Percentiles rank a stretch among this genome's conserved stretches.
These are phyloP conservation scores for Pseudomyrmex concolor DNA, from an alignment of 1,140 invertebrate species.

Conservation along the genomic window DNA sequence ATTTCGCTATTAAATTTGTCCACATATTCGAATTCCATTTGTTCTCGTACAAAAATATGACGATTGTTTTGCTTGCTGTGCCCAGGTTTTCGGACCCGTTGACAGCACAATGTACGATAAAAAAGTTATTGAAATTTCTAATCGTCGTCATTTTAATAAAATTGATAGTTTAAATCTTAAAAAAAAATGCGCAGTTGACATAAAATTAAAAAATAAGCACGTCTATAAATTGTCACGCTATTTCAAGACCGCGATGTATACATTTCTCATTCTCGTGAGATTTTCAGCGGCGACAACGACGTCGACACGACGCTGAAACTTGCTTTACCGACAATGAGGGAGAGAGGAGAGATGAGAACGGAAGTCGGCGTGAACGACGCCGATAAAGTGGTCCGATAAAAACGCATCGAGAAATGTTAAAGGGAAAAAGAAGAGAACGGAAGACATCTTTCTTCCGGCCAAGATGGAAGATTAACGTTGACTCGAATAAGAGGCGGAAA, in stretches of 20 bases:
- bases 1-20: conserved; percentile 41
- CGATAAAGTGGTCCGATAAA: conserved; percentile 65
- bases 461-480: conserved; percentile 67
- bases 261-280: conserved; percentile 1
- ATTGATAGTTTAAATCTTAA: conserved; percentile 9
- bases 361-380: conserved; percentile 55
- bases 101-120: not conserved
- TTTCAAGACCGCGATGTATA: not conserved
- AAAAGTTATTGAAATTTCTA: not conserved
- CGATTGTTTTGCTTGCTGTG: conserved; percentile 11
- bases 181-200: not conserved
- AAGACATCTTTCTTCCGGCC: conserved; percentile 46
- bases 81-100: conserved; percentile 14
- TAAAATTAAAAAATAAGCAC: not conserved
- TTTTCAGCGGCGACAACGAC: conserved; percentile 7
- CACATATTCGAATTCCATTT: conserved; percentile 45
- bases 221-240: not conserved
- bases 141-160: not conserved
- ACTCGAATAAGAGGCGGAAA: conserved; percentile 42
- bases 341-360: conserved; percentile 13
- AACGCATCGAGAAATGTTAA: conserved; percentile 49
- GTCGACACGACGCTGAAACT: conserved; percentile 30
- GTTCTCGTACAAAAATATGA: conserved; percentile 46
- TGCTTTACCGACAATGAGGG: conserved; percentile 10
- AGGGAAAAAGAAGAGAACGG: conserved; percentile 10